Evolutionary conservation across 2,113 vertebrate genomes (phyloP).

Genomic region (Phalacrocorax carbo): DNA sequence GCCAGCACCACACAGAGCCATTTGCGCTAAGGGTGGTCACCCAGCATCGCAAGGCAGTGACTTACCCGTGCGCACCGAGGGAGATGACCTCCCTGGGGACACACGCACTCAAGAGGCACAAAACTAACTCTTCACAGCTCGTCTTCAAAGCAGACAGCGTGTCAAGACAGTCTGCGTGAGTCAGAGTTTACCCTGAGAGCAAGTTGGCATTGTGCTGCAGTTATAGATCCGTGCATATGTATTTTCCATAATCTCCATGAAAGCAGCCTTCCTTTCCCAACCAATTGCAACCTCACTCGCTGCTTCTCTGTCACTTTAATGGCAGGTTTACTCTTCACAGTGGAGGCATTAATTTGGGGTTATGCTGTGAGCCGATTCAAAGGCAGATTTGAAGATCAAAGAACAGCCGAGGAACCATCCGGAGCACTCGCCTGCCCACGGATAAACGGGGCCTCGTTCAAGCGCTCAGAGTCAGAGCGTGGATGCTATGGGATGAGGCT

Average conservation of each 20-base stretch:
- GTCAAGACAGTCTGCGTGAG: neutral
- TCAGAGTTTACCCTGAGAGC: neutral
- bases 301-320: conserved; percentile 5
- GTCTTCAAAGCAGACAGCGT: neutral
- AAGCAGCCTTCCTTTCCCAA: neutral
- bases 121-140: neutral
- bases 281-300: neutral
- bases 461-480: rapidly evolving
- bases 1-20: rapidly evolving
- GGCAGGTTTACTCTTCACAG: conserved; percentile 26
- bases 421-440: rapidly evolving
- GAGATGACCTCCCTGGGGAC: neutral
- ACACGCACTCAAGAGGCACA: neutral
- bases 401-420: neutral
- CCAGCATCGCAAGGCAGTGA: rapidly evolving
- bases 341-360: neutral
- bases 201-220: neutral
- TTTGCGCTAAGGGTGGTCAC: neutral
- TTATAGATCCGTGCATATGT: rapidly evolving
- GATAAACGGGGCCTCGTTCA: no score
- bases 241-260: neutral
- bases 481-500: neutral
- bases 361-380: neutral
- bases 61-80: rapidly evolving
- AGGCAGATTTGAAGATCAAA: neutral